Conservation (phyloP, 1,140 invertebrate genomes). For the Gryllus bimaculatus region DNA sequence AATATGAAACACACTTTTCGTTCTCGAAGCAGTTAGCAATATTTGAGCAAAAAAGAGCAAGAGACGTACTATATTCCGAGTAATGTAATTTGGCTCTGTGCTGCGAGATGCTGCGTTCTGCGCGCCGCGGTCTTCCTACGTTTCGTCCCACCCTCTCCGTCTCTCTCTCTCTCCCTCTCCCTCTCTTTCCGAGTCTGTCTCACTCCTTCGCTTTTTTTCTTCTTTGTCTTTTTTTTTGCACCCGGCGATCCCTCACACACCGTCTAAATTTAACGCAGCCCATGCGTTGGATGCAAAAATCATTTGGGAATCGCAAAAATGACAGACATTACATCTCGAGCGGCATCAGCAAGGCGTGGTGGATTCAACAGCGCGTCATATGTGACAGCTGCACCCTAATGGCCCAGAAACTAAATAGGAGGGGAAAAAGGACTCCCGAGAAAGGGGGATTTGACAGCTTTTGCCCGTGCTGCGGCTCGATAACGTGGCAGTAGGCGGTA, state of each 20-base stretch:
- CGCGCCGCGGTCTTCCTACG: too few relatives aligned
- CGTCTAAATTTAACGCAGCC: not conserved
- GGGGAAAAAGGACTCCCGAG: not conserved
- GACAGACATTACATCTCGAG: not conserved
- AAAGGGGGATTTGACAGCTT: not conserved
- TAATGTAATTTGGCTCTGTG: not conserved
- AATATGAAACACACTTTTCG: conserved; percentile 1
- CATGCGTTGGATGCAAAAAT: not conserved
- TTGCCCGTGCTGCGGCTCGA: not conserved
- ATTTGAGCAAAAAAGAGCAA: too few relatives aligned
- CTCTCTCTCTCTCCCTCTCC: not conserved
- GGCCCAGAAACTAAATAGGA: not conserved
- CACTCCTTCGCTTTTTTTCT: too few relatives aligned
- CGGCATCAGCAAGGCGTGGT: not conserved
- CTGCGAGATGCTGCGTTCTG: not conserved
- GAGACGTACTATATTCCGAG: not conserved
- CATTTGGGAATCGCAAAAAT: not conserved
- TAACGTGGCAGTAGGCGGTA: too few relatives aligned
- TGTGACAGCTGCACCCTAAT: not conserved
- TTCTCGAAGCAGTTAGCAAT: not conserved
- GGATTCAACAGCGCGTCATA: not conserved
- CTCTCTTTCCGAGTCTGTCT: not conserved
- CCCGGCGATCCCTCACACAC: not conserved
- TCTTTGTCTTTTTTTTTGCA: too few relatives aligned
- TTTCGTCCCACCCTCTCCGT: not conserved